phyloP scores from a whole-genome alignment of 2,797 vertebrate genomes.

The Brachyrhaphis roseni region DNA sequence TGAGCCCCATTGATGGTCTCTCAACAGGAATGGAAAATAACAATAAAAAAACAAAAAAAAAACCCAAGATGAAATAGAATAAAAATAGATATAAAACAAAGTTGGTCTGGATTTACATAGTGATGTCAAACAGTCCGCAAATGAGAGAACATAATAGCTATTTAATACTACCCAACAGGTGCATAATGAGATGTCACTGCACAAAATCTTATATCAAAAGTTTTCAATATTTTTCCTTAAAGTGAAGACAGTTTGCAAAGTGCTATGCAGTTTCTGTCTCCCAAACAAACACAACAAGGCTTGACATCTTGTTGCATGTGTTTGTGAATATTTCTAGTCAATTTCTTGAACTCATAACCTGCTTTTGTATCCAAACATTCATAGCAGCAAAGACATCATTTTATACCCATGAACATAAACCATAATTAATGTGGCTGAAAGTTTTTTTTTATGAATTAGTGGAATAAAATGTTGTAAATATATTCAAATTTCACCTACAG shows the following conservation, averaged over 20 bases:
- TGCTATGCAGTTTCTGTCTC: neutral
- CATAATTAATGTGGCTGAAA: neutral
- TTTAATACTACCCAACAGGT: neutral
- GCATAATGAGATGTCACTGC: neutral
- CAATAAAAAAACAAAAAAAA: neutral
- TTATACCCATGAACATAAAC: neutral
- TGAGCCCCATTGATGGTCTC: conserved; percentile 16
- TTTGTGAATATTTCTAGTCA: neutral
- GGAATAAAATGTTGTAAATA: neutral
- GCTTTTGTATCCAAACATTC: neutral
- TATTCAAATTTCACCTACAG: neutral
- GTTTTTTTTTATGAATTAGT: neutral
- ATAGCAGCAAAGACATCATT: neutral
- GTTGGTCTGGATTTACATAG: neutral
- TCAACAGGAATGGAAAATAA: conserved; percentile 6
- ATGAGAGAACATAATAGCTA: neutral
- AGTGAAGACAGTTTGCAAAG: neutral
- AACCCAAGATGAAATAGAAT: neutral
- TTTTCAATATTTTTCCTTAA: neutral
- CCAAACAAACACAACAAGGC: neutral
- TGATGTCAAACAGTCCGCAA: neutral
- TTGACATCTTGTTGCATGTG: neutral
- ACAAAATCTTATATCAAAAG: neutral
- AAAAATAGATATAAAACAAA: neutral
- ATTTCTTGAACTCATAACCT: neutral